A percentile compares a stretch with the other conserved stretches of the same genome.
Evolutionary conservation across 1,140 invertebrate genomes (phyloP).

Genomic region (Caerostris extrusa): DNA sequence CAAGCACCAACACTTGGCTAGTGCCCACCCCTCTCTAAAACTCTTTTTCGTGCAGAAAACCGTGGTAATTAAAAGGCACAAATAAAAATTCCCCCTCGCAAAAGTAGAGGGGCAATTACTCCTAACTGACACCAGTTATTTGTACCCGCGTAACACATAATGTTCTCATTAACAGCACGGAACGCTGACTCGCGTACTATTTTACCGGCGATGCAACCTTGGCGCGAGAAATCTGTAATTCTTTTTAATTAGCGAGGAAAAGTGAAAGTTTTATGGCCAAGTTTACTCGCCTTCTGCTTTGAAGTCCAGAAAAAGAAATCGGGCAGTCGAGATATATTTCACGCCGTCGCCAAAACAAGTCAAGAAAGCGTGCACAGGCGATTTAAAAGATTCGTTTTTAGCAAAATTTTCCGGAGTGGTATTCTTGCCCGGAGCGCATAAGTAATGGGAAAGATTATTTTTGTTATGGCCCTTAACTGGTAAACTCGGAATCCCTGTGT

Average conservation of each 20-base stretch:
- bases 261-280: constrained; percentile 65
- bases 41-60: not conserved
- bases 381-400: constrained; percentile 50
- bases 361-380: not conserved
- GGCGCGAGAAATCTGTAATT: constrained; percentile 54
- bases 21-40: not conserved
- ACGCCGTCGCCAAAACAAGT: not conserved
- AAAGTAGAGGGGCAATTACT: constrained; percentile 46
- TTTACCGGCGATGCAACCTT: constrained; percentile 50
- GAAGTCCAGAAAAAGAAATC: constrained; percentile 22
- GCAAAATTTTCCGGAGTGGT: constrained; percentile 1
- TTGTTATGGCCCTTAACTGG: not conserved
- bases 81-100: constrained; percentile 26
- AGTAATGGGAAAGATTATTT: not conserved
- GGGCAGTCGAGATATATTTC: constrained; percentile 40
- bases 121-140: constrained; percentile 64
- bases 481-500: not conserved
- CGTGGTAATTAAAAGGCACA: constrained; percentile 62
- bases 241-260: constrained; percentile 71
- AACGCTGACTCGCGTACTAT: constrained; percentile 30
- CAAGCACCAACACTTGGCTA: not conserved
- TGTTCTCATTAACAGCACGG: constrained; percentile 60
- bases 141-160: constrained; percentile 56
- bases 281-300: not conserved
- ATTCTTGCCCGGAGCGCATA: not conserved